These are phyloP conservation scores for Eupithecia inturbata DNA, from an alignment of 2,888 invertebrate species.

Conservation along the genomic window DNA sequence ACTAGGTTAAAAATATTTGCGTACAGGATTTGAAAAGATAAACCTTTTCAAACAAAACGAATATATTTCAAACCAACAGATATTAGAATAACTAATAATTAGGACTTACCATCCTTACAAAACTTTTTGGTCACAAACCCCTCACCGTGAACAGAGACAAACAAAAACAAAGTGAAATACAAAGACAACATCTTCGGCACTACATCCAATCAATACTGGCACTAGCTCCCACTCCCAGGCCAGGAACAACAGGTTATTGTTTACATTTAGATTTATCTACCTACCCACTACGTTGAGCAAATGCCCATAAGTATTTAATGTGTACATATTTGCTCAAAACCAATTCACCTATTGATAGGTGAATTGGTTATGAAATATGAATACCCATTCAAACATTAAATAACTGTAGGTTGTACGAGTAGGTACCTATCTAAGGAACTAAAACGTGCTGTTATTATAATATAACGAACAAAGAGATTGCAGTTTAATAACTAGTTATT, in stretches of 20 bases:
- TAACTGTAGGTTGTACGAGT: background rate
- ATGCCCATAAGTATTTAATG: background rate
- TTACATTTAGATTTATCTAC: background rate
- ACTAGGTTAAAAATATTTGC: too few species aligned
- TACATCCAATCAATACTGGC: background rate
- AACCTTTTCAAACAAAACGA: too few species aligned
- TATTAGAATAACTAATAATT: background rate
- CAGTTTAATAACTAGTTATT: background rate
- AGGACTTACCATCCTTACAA: constrained; percentile 63
- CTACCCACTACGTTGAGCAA: background rate
- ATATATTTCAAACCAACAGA: background rate
- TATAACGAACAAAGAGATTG: background rate
- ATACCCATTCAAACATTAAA: background rate
- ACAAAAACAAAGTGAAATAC: constrained; percentile 28
- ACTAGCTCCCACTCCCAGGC: too few species aligned
- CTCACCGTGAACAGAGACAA: constrained; percentile 41
- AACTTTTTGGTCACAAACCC: constrained; percentile 62
- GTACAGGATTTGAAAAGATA: too few species aligned
- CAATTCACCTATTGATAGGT: background rate
- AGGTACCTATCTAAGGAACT: background rate
- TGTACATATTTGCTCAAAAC: background rate
- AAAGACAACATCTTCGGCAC: constrained; percentile 37
- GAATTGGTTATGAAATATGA: background rate
- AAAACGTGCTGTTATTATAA: background rate
- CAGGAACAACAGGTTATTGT: background rate